phyloP scores from a whole-genome alignment of 2,888 invertebrate genomes.

The Dascillus cervinus region DNA sequence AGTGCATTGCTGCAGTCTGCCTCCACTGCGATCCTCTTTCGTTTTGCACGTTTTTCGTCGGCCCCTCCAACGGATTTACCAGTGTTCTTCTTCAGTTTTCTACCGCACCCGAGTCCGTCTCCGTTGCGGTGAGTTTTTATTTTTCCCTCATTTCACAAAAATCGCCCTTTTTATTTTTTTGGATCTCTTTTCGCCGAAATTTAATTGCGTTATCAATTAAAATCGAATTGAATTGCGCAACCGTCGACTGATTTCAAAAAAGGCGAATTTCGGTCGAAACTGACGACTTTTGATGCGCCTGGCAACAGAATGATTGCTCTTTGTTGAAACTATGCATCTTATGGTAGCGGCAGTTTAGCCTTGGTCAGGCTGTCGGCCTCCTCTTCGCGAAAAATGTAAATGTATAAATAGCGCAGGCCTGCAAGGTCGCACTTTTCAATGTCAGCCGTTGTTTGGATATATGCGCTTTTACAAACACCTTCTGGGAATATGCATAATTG shows the following conservation, averaged over 20 bases:
- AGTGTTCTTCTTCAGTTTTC: conserved; percentile 17
- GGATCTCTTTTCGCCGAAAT: no score
- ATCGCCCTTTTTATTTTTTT: no score
- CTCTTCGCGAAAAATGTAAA: conserved; percentile 14
- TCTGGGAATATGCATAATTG: conserved; percentile 8
- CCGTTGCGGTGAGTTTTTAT: conserved; percentile 2
- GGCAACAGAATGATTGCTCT: no score
- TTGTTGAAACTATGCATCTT: no score
- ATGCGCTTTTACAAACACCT: conserved; percentile 6
- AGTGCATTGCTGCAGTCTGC: conserved; percentile 27
- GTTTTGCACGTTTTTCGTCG: conserved; percentile 12
- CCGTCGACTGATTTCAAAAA: no score
- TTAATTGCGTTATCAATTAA: no score
- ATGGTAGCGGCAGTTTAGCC: conserved; percentile 16
- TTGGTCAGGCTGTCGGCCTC: conserved; percentile 17
- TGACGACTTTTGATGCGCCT: no score
- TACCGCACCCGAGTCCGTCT: conserved; percentile 3
- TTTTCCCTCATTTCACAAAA: conserved; percentile 1
- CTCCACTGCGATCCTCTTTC: conserved; percentile 11
- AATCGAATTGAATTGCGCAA: no score
- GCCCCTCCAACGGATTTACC: conserved; percentile 9
- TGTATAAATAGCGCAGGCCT: conserved; percentile 13
- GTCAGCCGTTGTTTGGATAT: conserved; percentile 14
- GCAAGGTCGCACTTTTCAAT: conserved; percentile 22
- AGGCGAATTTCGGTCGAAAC: no score